Conservation (phyloP, 2,113 vertebrate species). For the Caranx melampygus region DNA sequence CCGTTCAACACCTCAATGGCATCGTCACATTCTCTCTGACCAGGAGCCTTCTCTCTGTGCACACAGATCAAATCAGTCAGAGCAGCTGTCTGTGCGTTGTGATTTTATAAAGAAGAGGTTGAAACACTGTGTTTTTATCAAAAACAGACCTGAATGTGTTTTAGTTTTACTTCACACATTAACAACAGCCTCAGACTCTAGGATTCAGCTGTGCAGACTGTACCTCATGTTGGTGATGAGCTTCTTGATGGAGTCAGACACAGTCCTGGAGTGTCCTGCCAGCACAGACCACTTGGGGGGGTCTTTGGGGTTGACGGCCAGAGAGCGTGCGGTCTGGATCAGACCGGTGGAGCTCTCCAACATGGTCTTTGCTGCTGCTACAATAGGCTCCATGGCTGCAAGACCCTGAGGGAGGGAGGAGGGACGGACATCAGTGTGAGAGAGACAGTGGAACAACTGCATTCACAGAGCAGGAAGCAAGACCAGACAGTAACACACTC, state of each 20-base stretch:
- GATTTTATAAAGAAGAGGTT: too few relatives aligned
- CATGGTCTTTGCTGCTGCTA: slow-evolving; percentile 93
- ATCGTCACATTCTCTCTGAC: slow-evolving; percentile 95
- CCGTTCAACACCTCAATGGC: slow-evolving; percentile 94
- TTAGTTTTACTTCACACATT: too few relatives aligned
- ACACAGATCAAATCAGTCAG: not conserved
- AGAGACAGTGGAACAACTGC: too few relatives aligned
- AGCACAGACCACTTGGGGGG: slow-evolving; percentile 96
- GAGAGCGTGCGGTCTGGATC: slow-evolving; percentile 94
- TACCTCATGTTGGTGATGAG: slow-evolving; percentile 99
- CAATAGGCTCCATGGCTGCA: slow-evolving; percentile 94
- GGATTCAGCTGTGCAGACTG: not conserved
- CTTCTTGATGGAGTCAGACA: slow-evolving; percentile 98
- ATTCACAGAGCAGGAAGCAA: too few relatives aligned
- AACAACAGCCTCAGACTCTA: too few relatives aligned
- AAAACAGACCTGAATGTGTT: too few relatives aligned
- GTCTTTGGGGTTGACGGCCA: slow-evolving; percentile 97
- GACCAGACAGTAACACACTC: too few relatives aligned
- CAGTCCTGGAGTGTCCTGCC: slow-evolving; percentile 94
- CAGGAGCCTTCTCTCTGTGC: slow-evolving; percentile 95
- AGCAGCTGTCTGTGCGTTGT: too few relatives aligned
- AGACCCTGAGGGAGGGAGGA: slow-evolving; percentile 84
- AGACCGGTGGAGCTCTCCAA: slow-evolving; percentile 94
- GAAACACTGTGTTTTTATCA: too few relatives aligned
- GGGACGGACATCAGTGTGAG: not conserved